These are phyloP conservation scores for Corydoras sp. DNA, from an alignment of 2,113 vertebrate genomes.

Conservation along the genomic window DNA sequence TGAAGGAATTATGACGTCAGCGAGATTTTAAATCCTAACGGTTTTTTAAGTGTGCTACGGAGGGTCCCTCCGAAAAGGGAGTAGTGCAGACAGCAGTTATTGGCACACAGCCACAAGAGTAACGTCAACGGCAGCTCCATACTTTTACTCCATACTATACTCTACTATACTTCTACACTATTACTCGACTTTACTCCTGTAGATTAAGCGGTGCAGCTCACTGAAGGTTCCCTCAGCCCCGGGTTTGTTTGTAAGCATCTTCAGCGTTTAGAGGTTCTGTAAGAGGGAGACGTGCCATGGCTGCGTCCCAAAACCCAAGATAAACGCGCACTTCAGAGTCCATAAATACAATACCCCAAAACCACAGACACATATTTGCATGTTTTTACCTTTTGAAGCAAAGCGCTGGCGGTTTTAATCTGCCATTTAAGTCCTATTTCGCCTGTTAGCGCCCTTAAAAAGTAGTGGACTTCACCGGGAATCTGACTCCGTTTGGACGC, in stretches of 20 bases:
- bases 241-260: background rate
- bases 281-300: background rate
- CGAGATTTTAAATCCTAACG: background rate
- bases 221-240: too few species aligned
- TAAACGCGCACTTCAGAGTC: background rate
- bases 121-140: background rate
- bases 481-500: background rate
- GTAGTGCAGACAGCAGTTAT: background rate
- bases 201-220: background rate
- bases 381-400: background rate
- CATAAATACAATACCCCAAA: background rate
- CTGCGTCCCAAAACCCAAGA: background rate
- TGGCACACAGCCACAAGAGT: background rate
- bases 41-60: background rate
- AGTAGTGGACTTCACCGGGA: too few species aligned
- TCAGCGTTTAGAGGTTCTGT: background rate
- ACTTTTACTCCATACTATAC: background rate
- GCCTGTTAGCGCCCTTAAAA: background rate
- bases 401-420: too few species aligned
- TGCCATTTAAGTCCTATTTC: background rate
- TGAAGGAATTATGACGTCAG: conserved; percentile 1
- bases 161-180: too few species aligned
- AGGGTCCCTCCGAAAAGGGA: background rate
- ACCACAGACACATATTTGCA: background rate
- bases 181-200: too few species aligned